These are phyloP conservation scores for Siniperca scherzeri DNA, from an alignment of 2,797 vertebrate genomes.

Conservation along the genomic window DNA sequence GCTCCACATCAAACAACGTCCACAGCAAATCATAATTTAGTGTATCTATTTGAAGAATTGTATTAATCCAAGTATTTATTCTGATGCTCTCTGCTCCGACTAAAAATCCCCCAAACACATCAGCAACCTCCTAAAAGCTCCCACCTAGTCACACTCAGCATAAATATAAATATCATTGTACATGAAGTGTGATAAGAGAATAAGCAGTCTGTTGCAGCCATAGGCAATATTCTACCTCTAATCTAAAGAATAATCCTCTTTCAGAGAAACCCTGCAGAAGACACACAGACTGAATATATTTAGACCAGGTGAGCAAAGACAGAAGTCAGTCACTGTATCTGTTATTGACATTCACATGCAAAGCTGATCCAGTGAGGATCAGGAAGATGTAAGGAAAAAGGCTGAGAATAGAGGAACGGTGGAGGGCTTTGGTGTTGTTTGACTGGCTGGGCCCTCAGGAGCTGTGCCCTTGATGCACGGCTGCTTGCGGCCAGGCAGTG, in stretches of 20 bases:
- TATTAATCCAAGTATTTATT: not conserved
- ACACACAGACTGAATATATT: not conserved
- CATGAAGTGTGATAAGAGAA: not conserved
- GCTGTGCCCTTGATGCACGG: slow-evolving; percentile 56
- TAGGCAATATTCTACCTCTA: slow-evolving; percentile 20
- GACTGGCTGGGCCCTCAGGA: slow-evolving; percentile 46
- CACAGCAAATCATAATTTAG: not conserved
- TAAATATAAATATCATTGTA: not conserved
- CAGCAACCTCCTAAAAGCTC: not conserved
- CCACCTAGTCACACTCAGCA: not conserved
- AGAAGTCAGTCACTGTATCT: slow-evolving; percentile 1
- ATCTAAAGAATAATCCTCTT: slow-evolving; percentile 15
- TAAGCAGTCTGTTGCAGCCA: not conserved
- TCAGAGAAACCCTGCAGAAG: not conserved
- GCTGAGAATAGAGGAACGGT: not conserved
- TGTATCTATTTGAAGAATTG: not conserved
- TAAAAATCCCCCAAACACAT: not conserved
- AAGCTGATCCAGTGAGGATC: slow-evolving; percentile 18
- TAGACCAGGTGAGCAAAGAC: slow-evolving; percentile 14
- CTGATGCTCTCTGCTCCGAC: not conserved
- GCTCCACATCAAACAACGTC: not conserved
- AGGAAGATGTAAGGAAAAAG: slow-evolving; percentile 3
- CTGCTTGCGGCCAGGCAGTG: slow-evolving; percentile 34
- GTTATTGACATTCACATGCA: slow-evolving; percentile 36
- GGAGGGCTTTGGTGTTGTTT: slow-evolving; percentile 30